Conservation (phyloP, 2,797 vertebrate genomes). For the Poliocrania exsul region DNA sequence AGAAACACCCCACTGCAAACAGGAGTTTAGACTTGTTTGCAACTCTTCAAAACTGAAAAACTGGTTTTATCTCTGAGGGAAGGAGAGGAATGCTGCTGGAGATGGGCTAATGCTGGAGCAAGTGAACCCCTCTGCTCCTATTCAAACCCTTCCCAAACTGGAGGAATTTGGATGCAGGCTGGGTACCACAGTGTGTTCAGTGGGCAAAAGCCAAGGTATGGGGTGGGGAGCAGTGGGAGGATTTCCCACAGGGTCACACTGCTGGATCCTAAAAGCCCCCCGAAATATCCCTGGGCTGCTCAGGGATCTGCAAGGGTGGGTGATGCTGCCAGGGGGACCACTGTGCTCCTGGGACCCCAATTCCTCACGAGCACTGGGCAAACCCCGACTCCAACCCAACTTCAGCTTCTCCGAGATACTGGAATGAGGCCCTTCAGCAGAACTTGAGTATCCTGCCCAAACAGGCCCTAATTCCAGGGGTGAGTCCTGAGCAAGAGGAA, state of each 20-base stretch:
- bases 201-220: fast-evolving
- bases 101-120: neutral
- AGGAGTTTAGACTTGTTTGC: conserved; percentile 47
- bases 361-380: fast-evolving
- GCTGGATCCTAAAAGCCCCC: fast-evolving
- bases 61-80: neutral
- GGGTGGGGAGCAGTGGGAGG: neutral
- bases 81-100: neutral
- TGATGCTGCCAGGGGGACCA: neutral
- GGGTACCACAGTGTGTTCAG: neutral
- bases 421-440: neutral
- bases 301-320: fast-evolving
- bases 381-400: fast-evolving
- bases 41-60: neutral
- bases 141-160: neutral
- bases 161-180: neutral
- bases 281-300: neutral
- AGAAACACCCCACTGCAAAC: conserved; percentile 23
- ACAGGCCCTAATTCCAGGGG: neutral
- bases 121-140: fast-evolving
- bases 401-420: neutral
- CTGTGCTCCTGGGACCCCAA: fast-evolving
- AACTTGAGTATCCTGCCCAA: neutral
- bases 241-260: fast-evolving
- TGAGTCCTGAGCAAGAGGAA: neutral